Percentiles rank a stretch among this genome's conserved stretches.
Evolutionary conservation across 1,140 invertebrate genomes (phyloP).

Genomic region (Leptestheria dahalacensis): DNA sequence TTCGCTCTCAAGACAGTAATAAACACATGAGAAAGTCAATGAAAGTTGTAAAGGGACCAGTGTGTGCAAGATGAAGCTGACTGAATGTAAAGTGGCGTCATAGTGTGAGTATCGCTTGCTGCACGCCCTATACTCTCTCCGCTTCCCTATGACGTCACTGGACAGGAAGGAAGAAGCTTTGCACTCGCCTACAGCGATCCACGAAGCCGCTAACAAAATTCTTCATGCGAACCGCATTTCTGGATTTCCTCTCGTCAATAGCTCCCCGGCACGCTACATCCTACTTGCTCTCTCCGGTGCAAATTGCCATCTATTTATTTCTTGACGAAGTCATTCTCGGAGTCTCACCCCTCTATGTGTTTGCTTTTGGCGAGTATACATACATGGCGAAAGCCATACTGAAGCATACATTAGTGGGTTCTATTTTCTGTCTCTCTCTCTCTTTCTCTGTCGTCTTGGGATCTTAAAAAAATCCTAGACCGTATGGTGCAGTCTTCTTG

Average conservation of each 20-base stretch:
- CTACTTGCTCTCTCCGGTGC: background rate
- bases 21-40: too few relatives aligned
- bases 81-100: background rate
- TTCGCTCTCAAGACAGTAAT: too few relatives aligned
- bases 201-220: background rate
- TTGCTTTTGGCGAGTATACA: too few relatives aligned
- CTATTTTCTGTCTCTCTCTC: too few relatives aligned
- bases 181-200: background rate
- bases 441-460: too few relatives aligned
- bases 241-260: background rate
- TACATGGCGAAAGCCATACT: too few relatives aligned
- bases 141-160: background rate
- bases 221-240: background rate
- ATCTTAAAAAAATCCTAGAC: too few relatives aligned
- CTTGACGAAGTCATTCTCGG: background rate
- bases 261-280: background rate
- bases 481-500: too few relatives aligned
- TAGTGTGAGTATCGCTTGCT: background rate
- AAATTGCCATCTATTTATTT: background rate
- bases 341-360: too few relatives aligned
- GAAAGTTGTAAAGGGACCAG: too few relatives aligned
- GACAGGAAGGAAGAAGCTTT: background rate
- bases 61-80: background rate
- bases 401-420: too few relatives aligned
- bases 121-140: background rate